phyloP scores from a whole-genome alignment of 1,140 invertebrate genomes.

The Dendrolimus kikuchii region DNA sequence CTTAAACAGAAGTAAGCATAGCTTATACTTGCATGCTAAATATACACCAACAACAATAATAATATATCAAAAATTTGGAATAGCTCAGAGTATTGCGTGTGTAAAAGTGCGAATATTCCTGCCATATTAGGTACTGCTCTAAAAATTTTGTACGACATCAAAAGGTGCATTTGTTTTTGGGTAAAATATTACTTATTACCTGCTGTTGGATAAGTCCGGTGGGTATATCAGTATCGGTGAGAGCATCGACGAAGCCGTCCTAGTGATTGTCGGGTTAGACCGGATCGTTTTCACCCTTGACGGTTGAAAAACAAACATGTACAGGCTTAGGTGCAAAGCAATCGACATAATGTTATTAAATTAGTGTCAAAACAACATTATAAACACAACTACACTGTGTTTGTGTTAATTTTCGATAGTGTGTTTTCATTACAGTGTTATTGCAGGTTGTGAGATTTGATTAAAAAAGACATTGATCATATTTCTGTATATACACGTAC shows the following conservation, averaged over 20 bases:
- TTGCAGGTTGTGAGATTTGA: neutral
- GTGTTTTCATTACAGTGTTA: conserved; percentile 9
- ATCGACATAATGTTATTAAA: conserved; percentile 21
- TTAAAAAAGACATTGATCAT: too few relatives aligned
- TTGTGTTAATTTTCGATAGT: conserved; percentile 4
- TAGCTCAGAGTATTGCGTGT: conserved; percentile 1
- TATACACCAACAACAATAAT: neutral
- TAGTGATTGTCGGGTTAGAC: conserved; percentile 70
- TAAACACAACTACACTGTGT: neutral
- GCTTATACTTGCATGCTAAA: too few relatives aligned
- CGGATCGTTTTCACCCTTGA: conserved; percentile 68
- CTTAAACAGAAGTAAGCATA: too few relatives aligned
- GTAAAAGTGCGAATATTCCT: too few relatives aligned
- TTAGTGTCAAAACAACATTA: conserved; percentile 11
- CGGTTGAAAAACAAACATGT: conserved; percentile 51
- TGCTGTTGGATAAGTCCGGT: conserved; percentile 80
- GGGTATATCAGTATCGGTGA: conserved; percentile 83
- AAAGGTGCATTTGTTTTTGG: too few relatives aligned
- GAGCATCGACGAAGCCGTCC: conserved; percentile 77
- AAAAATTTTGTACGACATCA: too few relatives aligned
- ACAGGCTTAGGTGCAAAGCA: conserved; percentile 56
- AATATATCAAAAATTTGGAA: conserved; percentile 20
- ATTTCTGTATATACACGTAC: too few relatives aligned
- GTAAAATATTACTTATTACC: conserved; percentile 72
- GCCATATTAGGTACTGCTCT: too few relatives aligned